Percentiles rank a stretch among this genome's conserved stretches.
phyloP scores from a whole-genome alignment of 2,888 invertebrate species.

The Nomada fabriciana region DNA sequence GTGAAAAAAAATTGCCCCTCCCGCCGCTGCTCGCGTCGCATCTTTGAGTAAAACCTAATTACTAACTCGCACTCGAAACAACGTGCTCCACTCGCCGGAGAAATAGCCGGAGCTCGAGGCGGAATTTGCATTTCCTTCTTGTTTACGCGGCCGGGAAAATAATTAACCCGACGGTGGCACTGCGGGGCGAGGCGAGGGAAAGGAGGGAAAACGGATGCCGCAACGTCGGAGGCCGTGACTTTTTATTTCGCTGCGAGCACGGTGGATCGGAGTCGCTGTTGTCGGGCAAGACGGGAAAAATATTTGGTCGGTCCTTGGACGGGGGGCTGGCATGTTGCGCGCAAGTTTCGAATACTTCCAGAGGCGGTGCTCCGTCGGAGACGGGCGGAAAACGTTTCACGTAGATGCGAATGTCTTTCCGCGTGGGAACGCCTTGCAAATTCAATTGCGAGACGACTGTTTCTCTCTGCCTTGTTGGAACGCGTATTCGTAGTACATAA shows the following conservation, averaged over 20 bases:
- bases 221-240: slow-evolving; percentile 8
- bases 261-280: slow-evolving; percentile 5
- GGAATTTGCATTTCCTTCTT: slow-evolving; percentile 48
- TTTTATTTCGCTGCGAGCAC: slow-evolving; percentile 30
- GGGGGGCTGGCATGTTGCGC: slow-evolving; percentile 68
- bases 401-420: slow-evolving; percentile 59
- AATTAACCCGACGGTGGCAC: slow-evolving; percentile 53
- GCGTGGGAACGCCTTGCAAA: slow-evolving; percentile 71
- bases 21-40: background rate
- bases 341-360: slow-evolving; percentile 59
- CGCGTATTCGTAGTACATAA: background rate
- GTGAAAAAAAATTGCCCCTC: slow-evolving; percentile 11
- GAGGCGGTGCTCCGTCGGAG: slow-evolving; percentile 38
- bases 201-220: background rate
- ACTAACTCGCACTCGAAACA: slow-evolving; percentile 49
- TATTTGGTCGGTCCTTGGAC: slow-evolving; percentile 59
- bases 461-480: slow-evolving; percentile 46
- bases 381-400: slow-evolving; percentile 35
- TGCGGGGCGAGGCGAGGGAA: background rate
- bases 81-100: slow-evolving; percentile 18
- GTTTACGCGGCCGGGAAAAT: slow-evolving; percentile 53
- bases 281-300: slow-evolving; percentile 48
- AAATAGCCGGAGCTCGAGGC: background rate
- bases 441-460: slow-evolving; percentile 75
- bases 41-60: slow-evolving; percentile 48